These are phyloP conservation scores for Ischnura elegans DNA, from an alignment of 2,888 invertebrate genomes.

Conservation along the genomic window DNA sequence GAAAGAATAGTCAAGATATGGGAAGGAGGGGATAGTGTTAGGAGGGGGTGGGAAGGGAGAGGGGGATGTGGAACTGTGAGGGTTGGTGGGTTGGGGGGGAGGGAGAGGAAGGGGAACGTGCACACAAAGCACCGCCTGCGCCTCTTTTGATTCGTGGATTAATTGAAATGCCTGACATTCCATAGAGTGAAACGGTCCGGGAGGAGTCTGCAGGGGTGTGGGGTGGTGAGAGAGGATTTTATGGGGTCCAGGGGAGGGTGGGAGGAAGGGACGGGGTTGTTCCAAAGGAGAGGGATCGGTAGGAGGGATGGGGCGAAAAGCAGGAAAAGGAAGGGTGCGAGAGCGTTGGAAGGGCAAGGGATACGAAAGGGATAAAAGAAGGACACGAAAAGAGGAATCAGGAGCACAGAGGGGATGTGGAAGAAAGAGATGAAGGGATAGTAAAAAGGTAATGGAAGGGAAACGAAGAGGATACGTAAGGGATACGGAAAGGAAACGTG, in stretches of 20 bases:
- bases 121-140: slow-evolving; percentile 71
- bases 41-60: background rate
- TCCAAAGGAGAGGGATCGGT: background rate
- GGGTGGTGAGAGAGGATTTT: background rate
- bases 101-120: slow-evolving; percentile 68
- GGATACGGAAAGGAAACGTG: too few relatives aligned
- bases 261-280: background rate
- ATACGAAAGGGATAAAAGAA: background rate
- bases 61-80: background rate
- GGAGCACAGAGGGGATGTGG: background rate
- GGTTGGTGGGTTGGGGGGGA: slow-evolving; percentile 49
- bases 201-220: background rate
- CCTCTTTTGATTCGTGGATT: slow-evolving; percentile 73
- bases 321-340: background rate
- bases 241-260: background rate
- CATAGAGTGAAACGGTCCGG: slow-evolving; percentile 68
- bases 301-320: slow-evolving; percentile 8
- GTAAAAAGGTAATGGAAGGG: too few relatives aligned
- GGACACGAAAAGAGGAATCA: too few relatives aligned
- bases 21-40: background rate
- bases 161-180: slow-evolving; percentile 75
- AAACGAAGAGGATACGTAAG: too few relatives aligned
- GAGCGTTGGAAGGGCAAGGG: background rate
- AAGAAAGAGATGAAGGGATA: background rate
- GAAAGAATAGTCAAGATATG: background rate